Evolutionary conservation across 2,888 invertebrate species (phyloP).

Genomic region (Entomobrya proxima): DNA sequence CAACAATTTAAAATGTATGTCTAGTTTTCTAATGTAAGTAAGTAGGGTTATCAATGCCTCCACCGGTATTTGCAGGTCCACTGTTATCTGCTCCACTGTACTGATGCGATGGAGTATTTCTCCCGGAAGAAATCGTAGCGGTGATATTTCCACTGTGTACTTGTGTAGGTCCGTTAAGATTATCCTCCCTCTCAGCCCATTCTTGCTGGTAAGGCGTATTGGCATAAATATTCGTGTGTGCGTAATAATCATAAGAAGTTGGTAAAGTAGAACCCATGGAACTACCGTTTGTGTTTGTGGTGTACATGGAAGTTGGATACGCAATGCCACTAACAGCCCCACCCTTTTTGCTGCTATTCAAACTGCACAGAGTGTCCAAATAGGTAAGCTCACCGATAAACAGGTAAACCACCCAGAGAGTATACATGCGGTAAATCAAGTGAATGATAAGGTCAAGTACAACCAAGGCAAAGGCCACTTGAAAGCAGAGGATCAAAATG

Average conservation of each 20-base stretch:
- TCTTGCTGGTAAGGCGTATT: conserved; percentile 19
- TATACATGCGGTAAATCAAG: conserved; percentile 71
- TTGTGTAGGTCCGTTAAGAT: neutral
- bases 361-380: conserved; percentile 56
- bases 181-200: neutral
- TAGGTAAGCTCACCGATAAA: conserved; percentile 68
- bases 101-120: neutral
- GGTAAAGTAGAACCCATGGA: conserved; percentile 20
- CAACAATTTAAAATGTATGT: too few species aligned
- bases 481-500: conserved; percentile 69
- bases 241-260: conserved; percentile 24
- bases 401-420: conserved; percentile 71
- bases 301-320: conserved; percentile 35
- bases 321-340: neutral
- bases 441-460: conserved; percentile 66
- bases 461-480: conserved; percentile 67
- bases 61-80: neutral
- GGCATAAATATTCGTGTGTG: conserved; percentile 10
- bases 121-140: neutral
- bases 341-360: conserved; percentile 50
- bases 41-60: conserved; percentile 61
- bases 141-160: neutral
- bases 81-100: conserved; percentile 53
- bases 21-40: too few species aligned
- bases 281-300: neutral